These are phyloP conservation scores for Astur gentilis DNA, from an alignment of 2,113 vertebrate species.

Conservation along the genomic window DNA sequence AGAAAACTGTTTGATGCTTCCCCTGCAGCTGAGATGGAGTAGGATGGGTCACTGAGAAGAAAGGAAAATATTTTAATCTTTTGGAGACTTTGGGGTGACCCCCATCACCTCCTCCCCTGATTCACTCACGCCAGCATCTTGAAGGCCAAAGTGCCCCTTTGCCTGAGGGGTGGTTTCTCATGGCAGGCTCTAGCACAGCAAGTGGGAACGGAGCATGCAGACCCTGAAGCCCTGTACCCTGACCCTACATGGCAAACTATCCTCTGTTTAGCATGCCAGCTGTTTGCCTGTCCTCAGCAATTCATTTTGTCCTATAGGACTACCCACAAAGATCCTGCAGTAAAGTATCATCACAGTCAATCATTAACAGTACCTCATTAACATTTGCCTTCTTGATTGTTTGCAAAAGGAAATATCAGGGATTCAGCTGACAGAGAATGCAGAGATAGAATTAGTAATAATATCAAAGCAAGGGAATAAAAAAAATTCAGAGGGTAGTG, in stretches of 20 bases:
- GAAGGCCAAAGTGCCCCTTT: neutral
- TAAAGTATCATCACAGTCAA: neutral
- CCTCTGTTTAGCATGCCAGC: neutral
- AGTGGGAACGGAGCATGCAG: neutral
- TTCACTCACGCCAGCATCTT: neutral
- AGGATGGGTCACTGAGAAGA: neutral
- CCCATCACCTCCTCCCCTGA: neutral
- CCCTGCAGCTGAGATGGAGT: neutral
- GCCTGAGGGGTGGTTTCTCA: neutral
- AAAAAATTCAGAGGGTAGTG: neutral
- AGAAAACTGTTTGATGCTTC: neutral
- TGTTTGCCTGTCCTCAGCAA: neutral
- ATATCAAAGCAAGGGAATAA: neutral
- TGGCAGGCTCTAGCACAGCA: neutral
- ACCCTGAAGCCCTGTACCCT: neutral
- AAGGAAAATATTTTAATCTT: constrained; percentile 13
- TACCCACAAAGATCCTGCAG: neutral
- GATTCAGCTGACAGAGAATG: neutral
- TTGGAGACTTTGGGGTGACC: neutral
- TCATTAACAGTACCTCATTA: neutral
- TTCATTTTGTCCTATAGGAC: neutral
- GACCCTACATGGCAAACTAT: neutral
- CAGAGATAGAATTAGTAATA: neutral
- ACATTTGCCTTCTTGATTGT: neutral
- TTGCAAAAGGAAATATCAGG: neutral